Evolutionary conservation across 2,888 invertebrate species (phyloP), one percentile per base, ranked within the genome.

Genomic region (Caradrina kadenii): DNA sequence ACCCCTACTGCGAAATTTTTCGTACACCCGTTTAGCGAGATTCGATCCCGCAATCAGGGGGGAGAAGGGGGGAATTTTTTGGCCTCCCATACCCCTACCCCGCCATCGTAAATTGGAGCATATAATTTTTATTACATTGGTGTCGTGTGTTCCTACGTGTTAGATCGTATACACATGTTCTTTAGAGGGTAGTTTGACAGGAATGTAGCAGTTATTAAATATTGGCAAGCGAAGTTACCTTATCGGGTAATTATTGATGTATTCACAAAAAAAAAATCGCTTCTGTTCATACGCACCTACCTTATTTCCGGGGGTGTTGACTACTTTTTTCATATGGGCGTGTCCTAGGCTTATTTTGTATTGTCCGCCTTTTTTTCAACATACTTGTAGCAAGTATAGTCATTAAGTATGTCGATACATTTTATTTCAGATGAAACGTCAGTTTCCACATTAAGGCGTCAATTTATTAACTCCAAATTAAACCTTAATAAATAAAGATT

Each of bases 71-170:
- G 92, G 91, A 73, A 89, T 89, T 93, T 94, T 95, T 92, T 90
- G 89, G 91, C 86, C 88, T 88, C 91, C 91, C 90, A 81, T 21
- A 66, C 70, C 73, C 81, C 85, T 72, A 82, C 87, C 87, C 87
- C 83, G 74, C 83, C 92, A 89, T 94, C 95, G 95, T 95, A 96
- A 96, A 96, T 96, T 95, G 96, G 94, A 94, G 95, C 95, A 95
- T 96, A 96, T 96, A 96, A 96, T 96, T 96, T 96, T 96, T 96
- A 96, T 96, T 96, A 95, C 95, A 89, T 88, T 88, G 90, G 91
- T 93, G 94, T 93, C 94, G 94, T 93, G 90, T 93, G 90, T 91
- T 93, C 73, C 86, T 75, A 81, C 85, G 81, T 89, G 90, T 87
- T 89, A 86, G 87, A 86, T 87, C 87, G 85, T 79, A 76, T 79